phyloP scores from a whole-genome alignment of 2,797 vertebrate genomes.

The Dermochelys coriacea region DNA sequence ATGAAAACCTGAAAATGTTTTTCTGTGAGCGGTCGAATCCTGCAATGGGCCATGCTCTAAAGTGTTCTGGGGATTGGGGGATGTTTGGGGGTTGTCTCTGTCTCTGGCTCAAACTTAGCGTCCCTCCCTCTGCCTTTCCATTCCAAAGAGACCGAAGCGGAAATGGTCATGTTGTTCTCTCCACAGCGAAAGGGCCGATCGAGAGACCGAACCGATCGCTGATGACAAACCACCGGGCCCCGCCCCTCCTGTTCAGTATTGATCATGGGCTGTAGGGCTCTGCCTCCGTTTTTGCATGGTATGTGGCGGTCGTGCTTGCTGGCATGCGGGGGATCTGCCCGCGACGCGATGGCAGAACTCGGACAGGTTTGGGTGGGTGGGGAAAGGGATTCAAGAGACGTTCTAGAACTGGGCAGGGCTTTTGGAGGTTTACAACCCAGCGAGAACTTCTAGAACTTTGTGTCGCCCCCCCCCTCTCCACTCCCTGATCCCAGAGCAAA shows the following conservation, averaged over 20 bases:
- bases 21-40: not conserved
- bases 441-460: not conserved
- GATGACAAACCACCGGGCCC: not conserved
- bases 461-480: not conserved
- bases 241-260: not conserved
- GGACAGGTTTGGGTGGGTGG: slow-evolving; percentile 51
- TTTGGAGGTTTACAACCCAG: not conserved
- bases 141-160: not conserved
- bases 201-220: not conserved
- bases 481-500: not conserved
- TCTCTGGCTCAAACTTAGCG: not conserved
- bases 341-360: slow-evolving; percentile 10
- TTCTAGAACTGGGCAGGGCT: not conserved
- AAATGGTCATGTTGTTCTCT: not conserved
- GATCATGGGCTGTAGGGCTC: not conserved
- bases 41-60: not conserved
- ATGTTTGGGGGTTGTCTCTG: not conserved
- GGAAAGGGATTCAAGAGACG: not conserved
- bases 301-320: slow-evolving; percentile 30
- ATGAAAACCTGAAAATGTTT: not conserved
- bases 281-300: slow-evolving; percentile 21
- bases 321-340: slow-evolving; percentile 48
- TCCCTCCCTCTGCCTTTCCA: not conserved
- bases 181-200: not conserved
- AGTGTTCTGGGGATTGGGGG: not conserved